Conservation (phyloP, 1,140 invertebrate species). For the Macrobrachium rosenbergii region DNA sequence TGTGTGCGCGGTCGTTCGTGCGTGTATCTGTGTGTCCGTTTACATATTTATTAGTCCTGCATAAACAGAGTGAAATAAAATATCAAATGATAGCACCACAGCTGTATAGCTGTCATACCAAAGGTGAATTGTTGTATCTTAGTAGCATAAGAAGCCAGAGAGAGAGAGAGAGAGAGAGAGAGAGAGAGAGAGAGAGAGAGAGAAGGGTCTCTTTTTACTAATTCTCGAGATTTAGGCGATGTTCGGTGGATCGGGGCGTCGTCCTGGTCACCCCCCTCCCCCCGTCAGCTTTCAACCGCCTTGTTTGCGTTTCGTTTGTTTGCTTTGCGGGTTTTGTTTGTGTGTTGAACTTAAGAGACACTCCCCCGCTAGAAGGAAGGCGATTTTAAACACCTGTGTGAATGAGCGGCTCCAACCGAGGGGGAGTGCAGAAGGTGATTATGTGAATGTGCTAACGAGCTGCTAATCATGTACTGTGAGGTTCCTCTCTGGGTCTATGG, state of each 20-base stretch:
- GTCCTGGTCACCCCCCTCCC: not conserved
- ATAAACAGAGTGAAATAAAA: not conserved
- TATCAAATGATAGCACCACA: not conserved
- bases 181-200: too few species aligned
- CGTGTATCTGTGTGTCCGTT: not conserved
- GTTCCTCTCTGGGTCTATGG: not conserved
- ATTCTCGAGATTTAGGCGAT: slow-evolving; percentile 39
- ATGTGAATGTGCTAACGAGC: not conserved
- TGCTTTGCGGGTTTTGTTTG: slow-evolving; percentile 35
- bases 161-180: too few species aligned
- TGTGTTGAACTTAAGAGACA: slow-evolving; percentile 39
- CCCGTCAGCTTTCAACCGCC: slow-evolving; percentile 12
- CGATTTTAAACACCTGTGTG: slow-evolving; percentile 1
- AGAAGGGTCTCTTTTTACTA: slow-evolving; percentile 2
- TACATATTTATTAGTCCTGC: not conserved
- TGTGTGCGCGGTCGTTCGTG: not conserved
- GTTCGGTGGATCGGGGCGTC: slow-evolving; percentile 21
- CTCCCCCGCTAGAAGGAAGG: not conserved
- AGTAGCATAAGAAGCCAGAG: too few species aligned
- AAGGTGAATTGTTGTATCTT: too few species aligned
- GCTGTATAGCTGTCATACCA: too few species aligned
- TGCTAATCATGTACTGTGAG: not conserved
- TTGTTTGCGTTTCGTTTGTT: slow-evolving; percentile 43
- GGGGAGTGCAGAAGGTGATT: not conserved
- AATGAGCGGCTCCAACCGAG: not conserved